These are phyloP conservation scores for Micrasema longulum DNA, from an alignment of 1,140 invertebrate genomes.

Conservation along the genomic window DNA sequence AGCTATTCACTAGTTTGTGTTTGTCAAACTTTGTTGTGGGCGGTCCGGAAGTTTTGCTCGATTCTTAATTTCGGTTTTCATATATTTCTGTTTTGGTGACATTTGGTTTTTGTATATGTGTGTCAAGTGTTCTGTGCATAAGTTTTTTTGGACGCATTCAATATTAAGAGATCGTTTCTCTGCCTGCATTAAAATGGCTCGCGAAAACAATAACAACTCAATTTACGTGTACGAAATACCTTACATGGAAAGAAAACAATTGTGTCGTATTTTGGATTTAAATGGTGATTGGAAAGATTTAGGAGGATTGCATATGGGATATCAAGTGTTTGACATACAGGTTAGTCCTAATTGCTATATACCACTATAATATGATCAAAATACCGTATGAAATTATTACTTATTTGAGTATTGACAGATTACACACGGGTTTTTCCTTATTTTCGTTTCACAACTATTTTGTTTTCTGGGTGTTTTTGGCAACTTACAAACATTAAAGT, in stretches of 20 bases:
- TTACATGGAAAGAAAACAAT: constrained; percentile 72
- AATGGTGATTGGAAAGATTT: constrained; percentile 84
- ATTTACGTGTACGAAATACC: constrained; percentile 82
- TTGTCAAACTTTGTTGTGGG: too few relatives aligned
- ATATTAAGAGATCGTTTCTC: too few relatives aligned
- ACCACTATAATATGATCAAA: not conserved
- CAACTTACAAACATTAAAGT: too few relatives aligned
- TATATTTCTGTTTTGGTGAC: too few relatives aligned
- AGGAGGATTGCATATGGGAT: constrained; percentile 70
- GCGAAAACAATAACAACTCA: constrained; percentile 50
- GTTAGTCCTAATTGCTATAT: constrained; percentile 61
- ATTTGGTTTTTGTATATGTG: too few relatives aligned
- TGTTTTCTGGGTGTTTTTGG: too few relatives aligned
- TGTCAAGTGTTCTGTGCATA: too few relatives aligned
- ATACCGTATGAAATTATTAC: not conserved
- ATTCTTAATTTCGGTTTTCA: too few relatives aligned
- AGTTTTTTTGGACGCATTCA: too few relatives aligned
- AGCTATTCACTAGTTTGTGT: too few relatives aligned
- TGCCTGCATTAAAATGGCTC: constrained; percentile 9
- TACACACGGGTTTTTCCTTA: not conserved
- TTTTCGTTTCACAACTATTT: not conserved
- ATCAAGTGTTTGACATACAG: constrained; percentile 67
- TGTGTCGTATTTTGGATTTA: constrained; percentile 82
- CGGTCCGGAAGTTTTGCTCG: too few relatives aligned
- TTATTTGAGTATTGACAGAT: not conserved